Conservation (phyloP, 2,797 vertebrate genomes). For the Tiaroga cobitis region DNA sequence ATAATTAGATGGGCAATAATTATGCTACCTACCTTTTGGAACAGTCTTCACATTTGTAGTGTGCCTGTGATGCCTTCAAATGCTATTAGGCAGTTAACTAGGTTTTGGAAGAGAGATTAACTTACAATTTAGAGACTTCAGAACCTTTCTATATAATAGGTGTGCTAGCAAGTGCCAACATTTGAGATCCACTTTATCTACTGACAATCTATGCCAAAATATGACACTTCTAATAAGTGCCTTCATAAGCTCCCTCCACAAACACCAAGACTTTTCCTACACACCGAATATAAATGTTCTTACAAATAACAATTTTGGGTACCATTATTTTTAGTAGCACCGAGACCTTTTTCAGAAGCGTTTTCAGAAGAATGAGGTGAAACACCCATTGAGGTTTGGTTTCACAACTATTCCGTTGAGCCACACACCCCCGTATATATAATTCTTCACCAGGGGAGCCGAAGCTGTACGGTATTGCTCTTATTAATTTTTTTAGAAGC, state of each 20-base stretch:
- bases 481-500: constrained; percentile 9
- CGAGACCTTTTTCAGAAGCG: not conserved
- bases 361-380: constrained; percentile 1
- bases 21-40: not conserved
- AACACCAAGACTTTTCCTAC: not conserved
- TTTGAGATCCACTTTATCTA: not conserved
- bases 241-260: too few relatives aligned
- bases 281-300: not conserved
- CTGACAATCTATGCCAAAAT: not conserved
- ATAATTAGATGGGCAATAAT: not conserved
- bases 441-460: constrained; percentile 1
- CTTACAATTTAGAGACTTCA: not conserved
- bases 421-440: not conserved
- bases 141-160: not conserved
- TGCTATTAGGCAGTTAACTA: not conserved
- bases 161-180: not conserved
- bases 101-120: not conserved
- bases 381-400: not conserved
- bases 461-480: not conserved
- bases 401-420: not conserved
- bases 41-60: not conserved
- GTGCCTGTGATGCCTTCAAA: not conserved
- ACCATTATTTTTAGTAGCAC: not conserved
- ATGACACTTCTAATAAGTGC: too few relatives aligned
- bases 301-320: not conserved